Percentiles rank a stretch among this genome's conserved stretches.
These are phyloP conservation scores for Drosophila ezoana DNA, from an alignment of 2,888 invertebrate species.

Conservation along the genomic window DNA sequence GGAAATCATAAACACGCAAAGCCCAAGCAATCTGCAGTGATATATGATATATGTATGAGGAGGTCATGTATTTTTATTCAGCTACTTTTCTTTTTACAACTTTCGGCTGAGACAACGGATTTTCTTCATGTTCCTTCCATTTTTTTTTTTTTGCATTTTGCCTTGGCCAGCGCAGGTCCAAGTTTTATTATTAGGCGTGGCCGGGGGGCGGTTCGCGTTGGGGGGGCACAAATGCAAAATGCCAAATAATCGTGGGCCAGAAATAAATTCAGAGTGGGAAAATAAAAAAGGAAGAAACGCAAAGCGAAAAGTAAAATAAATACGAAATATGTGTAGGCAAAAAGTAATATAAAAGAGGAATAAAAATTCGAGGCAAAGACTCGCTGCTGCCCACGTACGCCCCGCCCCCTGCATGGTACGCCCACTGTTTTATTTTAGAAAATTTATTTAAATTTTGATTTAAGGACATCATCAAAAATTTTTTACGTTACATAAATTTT, in stretches of 20 bases:
- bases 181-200: conserved; percentile 42
- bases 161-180: conserved; percentile 33
- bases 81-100: conserved; percentile 50
- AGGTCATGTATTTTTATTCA: conserved; percentile 61
- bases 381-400: not conserved
- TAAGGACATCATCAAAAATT: conserved; percentile 79
- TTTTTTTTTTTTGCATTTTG: conserved; percentile 37
- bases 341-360: conserved; percentile 49
- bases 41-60: conserved; percentile 67
- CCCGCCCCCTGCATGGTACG: not conserved
- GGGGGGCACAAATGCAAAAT: conserved; percentile 52
- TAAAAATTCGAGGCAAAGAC: conserved; percentile 33
- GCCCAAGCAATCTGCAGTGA: conserved; percentile 70
- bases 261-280: conserved; percentile 57
- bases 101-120: conserved; percentile 60
- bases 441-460: conserved; percentile 81
- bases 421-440: conserved; percentile 50
- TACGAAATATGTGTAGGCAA: conserved; percentile 55
- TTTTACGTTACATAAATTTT: conserved; percentile 81
- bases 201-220: not conserved
- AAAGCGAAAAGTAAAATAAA: conserved; percentile 55
- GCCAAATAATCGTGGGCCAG: conserved; percentile 67
- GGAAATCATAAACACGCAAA: conserved; percentile 68
- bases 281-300: conserved; percentile 45
- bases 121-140: conserved; percentile 27